Base-by-base conservation (phyloP, 2,888 invertebrate genomes). In the Rotaria sp. region DNA sequence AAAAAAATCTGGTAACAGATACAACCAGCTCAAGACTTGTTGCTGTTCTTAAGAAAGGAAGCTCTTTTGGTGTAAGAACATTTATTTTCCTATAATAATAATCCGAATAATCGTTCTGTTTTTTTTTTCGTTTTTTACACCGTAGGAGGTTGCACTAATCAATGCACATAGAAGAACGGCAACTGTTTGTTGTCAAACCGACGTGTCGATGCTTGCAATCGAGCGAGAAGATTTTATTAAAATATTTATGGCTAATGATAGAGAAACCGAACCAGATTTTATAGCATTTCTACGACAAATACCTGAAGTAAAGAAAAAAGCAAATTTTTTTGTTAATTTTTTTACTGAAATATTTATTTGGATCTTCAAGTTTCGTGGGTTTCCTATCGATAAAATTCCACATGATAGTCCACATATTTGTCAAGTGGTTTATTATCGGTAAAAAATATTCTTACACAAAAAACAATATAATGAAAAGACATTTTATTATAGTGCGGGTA, bases 151-250 rank as follows among this genome's bases (percentile, higher is more conserved):
- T 67, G 91, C 90, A 0, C 87, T 91, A 87, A 90, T 91, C 89
- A 89, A 90, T 88, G 90, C 89, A 10, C 88, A 90, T 4, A 88
- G 88, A 84, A 88, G 91, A 24, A 90, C 89, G 75, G 91, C 90
- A 41, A 91, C 90, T 18, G 91, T 91, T 11, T 89, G 89, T 45
- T 91, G 91, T 87, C 89, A 89, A 85, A 89, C 89, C 26, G 88
- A 89, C 86, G 90, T 91, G 45, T 90, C 90, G 86, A 91, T 96
- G 94, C 86, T 95, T 93, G 85, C 95, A 94, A 90, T 91, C 1
- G 89, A 90, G 15, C 87, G 91, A 18, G 91, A 95, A 93, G 88
- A 96, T 94, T 91, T 90, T 87, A 88, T 91, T 38, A 88, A 94
- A 94, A 90, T 91, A 84, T 91, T 91, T 88, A 91, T 90, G 90